These are phyloP conservation scores for Aphyosemion australe DNA, from an alignment of 2,113 vertebrate species.

Conservation along the genomic window DNA sequence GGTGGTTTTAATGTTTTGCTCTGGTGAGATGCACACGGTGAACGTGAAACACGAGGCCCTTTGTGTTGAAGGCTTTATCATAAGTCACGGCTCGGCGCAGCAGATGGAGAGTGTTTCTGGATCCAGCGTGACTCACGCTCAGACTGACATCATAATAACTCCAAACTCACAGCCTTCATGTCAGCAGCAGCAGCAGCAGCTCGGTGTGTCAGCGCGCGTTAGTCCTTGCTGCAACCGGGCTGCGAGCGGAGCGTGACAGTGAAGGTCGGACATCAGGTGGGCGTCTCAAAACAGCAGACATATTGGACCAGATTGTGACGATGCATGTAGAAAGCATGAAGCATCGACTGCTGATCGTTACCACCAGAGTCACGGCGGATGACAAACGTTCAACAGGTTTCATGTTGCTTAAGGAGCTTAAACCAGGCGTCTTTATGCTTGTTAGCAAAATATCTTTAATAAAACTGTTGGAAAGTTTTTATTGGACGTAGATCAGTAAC, in stretches of 20 bases:
- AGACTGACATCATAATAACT: constrained; percentile 57
- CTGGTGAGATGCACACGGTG: not conserved
- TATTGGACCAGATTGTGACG: constrained; percentile 8
- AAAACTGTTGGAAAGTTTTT: too few species aligned
- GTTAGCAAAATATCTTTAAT: too few species aligned
- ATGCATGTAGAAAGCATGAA: not conserved
- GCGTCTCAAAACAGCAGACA: constrained; percentile 15
- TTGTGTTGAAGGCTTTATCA: not conserved
- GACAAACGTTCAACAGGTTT: not conserved
- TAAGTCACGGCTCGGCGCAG: constrained; percentile 1
- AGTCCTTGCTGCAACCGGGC: not conserved
- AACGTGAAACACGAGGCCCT: not conserved
- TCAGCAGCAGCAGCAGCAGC: not conserved
- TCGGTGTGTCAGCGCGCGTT: not conserved
- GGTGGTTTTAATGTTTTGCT: too few species aligned
- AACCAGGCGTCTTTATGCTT: too few species aligned
- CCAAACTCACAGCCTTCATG: constrained; percentile 16
- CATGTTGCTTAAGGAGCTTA: not conserved
- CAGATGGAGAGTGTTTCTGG: constrained; percentile 47
- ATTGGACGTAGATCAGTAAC: too few species aligned
- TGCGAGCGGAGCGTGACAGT: constrained; percentile 16
- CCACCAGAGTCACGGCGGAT: not conserved
- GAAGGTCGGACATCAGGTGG: constrained; percentile 23
- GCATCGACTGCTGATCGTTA: not conserved
- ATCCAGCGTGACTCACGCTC: constrained; percentile 54